Evolutionary conservation across 2,113 vertebrate species (phyloP), one percentile per base, ranked within the genome.

Genomic region (Anhinga anhinga): DNA sequence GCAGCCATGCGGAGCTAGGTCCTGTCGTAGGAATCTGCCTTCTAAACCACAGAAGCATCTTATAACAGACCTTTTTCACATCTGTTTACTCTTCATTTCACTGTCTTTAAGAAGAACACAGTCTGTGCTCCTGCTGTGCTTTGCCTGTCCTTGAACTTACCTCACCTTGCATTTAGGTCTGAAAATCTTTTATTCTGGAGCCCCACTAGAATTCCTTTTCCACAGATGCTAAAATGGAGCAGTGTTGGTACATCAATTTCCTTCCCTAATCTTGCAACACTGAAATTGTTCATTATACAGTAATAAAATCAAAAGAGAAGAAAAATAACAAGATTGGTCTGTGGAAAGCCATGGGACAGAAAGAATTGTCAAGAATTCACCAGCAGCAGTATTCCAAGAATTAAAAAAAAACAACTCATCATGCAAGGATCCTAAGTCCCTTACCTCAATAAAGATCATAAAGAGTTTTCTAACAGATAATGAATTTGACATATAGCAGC

Each of bases 401-500:
- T 86, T 90, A 47, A 42, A 73, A 71, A 80, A 69, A 71, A 70
- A 74, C 53, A 81, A 56, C 66, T 63, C 38, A 63, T 45, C 14
- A 5, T 70, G 26, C 40, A 77, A 47, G 42, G 27, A 88, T 61
- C n/a, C 13, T 32, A 74, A 67, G 12, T 81, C 61, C 20, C 63
- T 95, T 72, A 91, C 38, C n/a, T 90, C 55, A 72, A 22, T 61
- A 82, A 82, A 74, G 44, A 34, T 76, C 73, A 89, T 53, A 50
- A 65, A 91, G 71, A 59, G 56, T 93, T 86, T 88, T 90, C 44
- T 89, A 81, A 70, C 70, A 97, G 94, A 84, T 95, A 86, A 95
- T 80, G 36, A 82, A 87, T 88, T 42, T 87, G 65, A 92, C 63
- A 45, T 49, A 66, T 65, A 82, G 70, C 27, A 92, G 62, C 26